These are phyloP conservation scores for Athalia circularis DNA, from an alignment of 2,888 invertebrate genomes.

Conservation along the genomic window DNA sequence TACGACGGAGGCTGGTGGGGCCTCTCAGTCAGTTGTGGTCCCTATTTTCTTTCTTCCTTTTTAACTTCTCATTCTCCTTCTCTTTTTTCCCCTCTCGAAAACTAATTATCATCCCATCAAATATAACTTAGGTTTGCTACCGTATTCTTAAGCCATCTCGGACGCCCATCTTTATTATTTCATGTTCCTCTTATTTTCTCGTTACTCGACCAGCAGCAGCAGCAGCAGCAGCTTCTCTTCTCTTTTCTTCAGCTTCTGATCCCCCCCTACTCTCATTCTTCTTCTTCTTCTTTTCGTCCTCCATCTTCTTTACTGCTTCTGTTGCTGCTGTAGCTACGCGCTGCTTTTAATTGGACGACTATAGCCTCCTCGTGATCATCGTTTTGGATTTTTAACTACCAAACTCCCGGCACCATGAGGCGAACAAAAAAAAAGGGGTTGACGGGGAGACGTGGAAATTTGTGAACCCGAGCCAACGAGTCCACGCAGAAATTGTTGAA, in stretches of 20 bases:
- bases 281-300: too few species aligned
- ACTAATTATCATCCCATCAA: slow-evolving; percentile 73
- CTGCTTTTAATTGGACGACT: slow-evolving; percentile 67
- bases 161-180: slow-evolving; percentile 58
- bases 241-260: too few species aligned
- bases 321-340: slow-evolving; percentile 33
- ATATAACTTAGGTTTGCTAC: slow-evolving; percentile 70
- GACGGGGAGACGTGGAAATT: not conserved
- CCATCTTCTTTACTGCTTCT: too few species aligned
- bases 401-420: slow-evolving; percentile 44
- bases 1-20: too few species aligned
- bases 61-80: not conserved
- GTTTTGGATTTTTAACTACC: slow-evolving; percentile 48
- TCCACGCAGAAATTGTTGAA: too few species aligned
- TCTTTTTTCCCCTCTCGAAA: slow-evolving; percentile 60
- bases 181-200: slow-evolving; percentile 53
- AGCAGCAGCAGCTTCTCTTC: too few species aligned
- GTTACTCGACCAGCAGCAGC: slow-evolving; percentile 46
- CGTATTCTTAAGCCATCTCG: slow-evolving; percentile 65
- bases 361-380: slow-evolving; percentile 58
- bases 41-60: slow-evolving; percentile 15
- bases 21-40: not conserved
- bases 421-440: not conserved
- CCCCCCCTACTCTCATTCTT: too few species aligned
- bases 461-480: not conserved